Evolutionary conservation across 2,113 vertebrate genomes (phyloP).

Genomic region (Aepyceros melampus): DNA sequence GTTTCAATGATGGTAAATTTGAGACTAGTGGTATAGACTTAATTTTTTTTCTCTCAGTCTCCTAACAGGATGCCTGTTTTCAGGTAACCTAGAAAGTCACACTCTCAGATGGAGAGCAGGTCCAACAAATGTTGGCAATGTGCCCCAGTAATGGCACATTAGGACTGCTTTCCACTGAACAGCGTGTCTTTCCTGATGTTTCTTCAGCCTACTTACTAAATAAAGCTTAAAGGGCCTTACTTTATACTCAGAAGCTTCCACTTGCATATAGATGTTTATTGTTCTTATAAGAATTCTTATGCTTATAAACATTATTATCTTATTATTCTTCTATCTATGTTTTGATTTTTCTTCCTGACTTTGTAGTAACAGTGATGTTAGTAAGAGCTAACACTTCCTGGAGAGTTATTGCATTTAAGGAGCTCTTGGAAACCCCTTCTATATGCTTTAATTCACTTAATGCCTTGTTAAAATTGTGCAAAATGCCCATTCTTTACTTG

Average conservation of each 20-base stretch:
- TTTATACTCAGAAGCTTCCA: background rate
- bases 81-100: background rate
- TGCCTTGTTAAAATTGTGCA: background rate
- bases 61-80: background rate
- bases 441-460: background rate
- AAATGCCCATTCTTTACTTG: background rate
- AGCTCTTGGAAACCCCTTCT: background rate
- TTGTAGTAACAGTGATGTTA: background rate
- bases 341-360: background rate
- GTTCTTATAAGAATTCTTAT: background rate
- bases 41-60: rapidly evolving
- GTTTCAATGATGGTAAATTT: background rate
- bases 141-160: too few relatives aligned
- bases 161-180: background rate
- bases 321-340: background rate
- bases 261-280: background rate
- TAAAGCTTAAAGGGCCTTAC: background rate
- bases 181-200: background rate
- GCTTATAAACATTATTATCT: background rate
- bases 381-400: background rate
- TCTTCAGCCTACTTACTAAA: background rate
- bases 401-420: background rate
- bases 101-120: background rate
- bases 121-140: background rate
- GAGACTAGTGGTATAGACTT: background rate